A percentile compares a stretch with the other conserved stretches of the same genome.
Conservation (phyloP, 1,140 invertebrate genomes). For the Tenebrio molitor region DNA sequence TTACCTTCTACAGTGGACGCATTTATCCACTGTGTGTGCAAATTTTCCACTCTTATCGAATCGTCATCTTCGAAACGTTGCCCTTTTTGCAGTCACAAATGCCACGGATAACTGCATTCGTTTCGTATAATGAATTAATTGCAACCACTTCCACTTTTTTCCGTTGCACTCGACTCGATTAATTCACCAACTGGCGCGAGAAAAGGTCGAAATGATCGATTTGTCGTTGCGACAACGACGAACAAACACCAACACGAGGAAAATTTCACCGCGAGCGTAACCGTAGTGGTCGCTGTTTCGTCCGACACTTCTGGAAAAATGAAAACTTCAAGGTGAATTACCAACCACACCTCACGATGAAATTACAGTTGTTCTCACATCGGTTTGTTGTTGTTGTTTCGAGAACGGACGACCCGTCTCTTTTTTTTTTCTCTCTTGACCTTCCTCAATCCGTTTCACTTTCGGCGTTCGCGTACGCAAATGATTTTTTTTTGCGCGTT, state of each 20-base stretch:
- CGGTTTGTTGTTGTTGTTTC: constrained; percentile 1
- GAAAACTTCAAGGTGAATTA: too few species aligned
- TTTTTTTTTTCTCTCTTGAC: constrained; percentile 10
- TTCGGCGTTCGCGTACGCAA: too few species aligned
- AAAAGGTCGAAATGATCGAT: not conserved
- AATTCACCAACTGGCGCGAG: not conserved
- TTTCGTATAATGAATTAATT: not conserved
- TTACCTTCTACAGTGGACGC: too few species aligned
- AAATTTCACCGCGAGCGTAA: too few species aligned
- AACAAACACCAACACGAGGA: too few species aligned
- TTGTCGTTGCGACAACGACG: too few species aligned
- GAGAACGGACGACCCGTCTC: too few species aligned
- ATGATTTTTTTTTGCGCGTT: too few species aligned
- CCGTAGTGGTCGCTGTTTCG: too few species aligned
- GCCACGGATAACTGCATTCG: constrained; percentile 24
- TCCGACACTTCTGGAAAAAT: too few species aligned
- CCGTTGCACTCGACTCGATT: not conserved
- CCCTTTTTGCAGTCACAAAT: constrained; percentile 6
- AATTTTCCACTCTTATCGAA: not conserved
- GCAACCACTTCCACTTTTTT: not conserved
- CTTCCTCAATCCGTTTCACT: constrained; percentile 13
- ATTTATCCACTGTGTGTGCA: too few species aligned
- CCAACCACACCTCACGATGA: not conserved
- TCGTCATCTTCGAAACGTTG: not conserved
- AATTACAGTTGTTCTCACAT: constrained; percentile 3